A percentile compares a stretch with the other conserved stretches of the same genome.
phyloP scores from a whole-genome alignment of 1,140 invertebrate genomes.

The Phortica variegata region DNA sequence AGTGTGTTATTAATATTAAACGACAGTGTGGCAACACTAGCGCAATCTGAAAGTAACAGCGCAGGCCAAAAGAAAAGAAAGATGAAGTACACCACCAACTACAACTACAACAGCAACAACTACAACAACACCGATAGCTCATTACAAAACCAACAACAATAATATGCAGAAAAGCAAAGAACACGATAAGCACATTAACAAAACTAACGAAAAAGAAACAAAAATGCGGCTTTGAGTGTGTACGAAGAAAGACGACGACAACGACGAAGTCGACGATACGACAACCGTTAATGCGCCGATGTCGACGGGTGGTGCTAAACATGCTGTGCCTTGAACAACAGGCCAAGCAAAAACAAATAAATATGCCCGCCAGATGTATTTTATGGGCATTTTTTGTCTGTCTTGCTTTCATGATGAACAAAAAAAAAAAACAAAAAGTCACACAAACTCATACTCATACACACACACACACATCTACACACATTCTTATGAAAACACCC shows the following conservation, averaged over 20 bases:
- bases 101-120: too few species aligned
- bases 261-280: slow-evolving; percentile 6
- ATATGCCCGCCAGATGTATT: slow-evolving; percentile 46
- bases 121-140: too few species aligned
- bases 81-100: too few species aligned
- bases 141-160: neutral
- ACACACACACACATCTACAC: too few species aligned
- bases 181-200: slow-evolving; percentile 9
- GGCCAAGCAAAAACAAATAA: slow-evolving; percentile 30
- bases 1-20: too few species aligned
- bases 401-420: neutral
- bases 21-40: too few species aligned
- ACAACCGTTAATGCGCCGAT: neutral
- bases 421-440: too few species aligned
- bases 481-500: slow-evolving; percentile 43
- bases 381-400: slow-evolving; percentile 28
- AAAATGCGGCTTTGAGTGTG: slow-evolving; percentile 35
- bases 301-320: slow-evolving; percentile 40
- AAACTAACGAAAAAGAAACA: slow-evolving; percentile 33
- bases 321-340: neutral
- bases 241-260: slow-evolving; percentile 5
- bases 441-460: neutral
- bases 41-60: too few species aligned
- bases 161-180: slow-evolving; percentile 4
- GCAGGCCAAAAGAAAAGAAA: too few species aligned